phyloP scores from a whole-genome alignment of 1,140 invertebrate genomes.

The Harpegnathos saltator region DNA sequence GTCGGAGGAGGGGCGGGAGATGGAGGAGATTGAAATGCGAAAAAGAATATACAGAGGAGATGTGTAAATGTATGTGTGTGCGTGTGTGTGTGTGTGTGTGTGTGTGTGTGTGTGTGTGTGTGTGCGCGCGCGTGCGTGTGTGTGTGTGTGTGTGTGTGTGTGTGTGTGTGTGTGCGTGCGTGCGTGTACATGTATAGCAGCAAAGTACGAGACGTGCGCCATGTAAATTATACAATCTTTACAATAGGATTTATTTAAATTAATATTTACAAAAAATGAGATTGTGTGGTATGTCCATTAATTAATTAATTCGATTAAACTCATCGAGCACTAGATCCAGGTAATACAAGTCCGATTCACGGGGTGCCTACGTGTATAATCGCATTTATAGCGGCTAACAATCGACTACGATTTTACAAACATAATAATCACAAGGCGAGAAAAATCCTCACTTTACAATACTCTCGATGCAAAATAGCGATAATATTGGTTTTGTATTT shows the following conservation, averaged over 20 bases:
- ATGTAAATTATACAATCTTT: conserved; percentile 80
- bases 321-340: conserved; percentile 73
- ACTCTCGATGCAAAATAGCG: conserved; percentile 67
- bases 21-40: not conserved
- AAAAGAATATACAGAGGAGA: not conserved
- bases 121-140: no score
- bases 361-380: conserved; percentile 63
- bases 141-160: no score
- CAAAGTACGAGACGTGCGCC: conserved; percentile 55
- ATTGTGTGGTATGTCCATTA: conserved; percentile 73
- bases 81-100: no score
- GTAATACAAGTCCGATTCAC: conserved; percentile 72
- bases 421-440: conserved; percentile 74
- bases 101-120: no score
- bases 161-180: not conserved
- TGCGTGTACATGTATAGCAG: not conserved
- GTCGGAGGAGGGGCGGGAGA: not conserved
- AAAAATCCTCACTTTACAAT: conserved; percentile 70
- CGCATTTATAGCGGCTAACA: conserved; percentile 69
- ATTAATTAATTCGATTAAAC: conserved; percentile 71
- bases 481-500: conserved; percentile 63
- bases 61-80: no score
- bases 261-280: conserved; percentile 83
- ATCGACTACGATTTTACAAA: conserved; percentile 73
- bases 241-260: conserved; percentile 82